These are phyloP conservation scores for Drosophila sulfurigaster DNA, from an alignment of 1,140 invertebrate species.

Conservation along the genomic window DNA sequence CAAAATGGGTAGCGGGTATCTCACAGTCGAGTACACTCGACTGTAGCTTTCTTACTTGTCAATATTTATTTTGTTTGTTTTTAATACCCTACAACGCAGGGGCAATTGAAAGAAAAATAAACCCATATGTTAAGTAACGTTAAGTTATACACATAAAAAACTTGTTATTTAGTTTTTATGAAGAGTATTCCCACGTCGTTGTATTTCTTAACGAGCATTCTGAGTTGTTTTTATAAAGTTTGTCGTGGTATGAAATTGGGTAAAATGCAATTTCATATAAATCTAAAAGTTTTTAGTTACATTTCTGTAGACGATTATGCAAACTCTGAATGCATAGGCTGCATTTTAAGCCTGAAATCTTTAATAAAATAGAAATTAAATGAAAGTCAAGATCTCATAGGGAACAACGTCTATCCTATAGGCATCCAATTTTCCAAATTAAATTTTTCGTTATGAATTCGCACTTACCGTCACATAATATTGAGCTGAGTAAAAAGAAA, in stretches of 20 bases:
- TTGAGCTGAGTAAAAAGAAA: background rate
- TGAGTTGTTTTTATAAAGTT: slow-evolving; percentile 52
- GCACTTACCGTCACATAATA: background rate
- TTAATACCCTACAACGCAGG: background rate
- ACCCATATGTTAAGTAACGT: background rate
- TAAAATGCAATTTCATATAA: slow-evolving; percentile 72
- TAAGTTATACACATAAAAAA: background rate
- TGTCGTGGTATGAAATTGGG: slow-evolving; percentile 55
- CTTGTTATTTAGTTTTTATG: background rate
- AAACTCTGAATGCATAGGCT: slow-evolving; percentile 44
- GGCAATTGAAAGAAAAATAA: too few species aligned
- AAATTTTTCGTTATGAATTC: slow-evolving; percentile 3
- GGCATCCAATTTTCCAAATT: background rate
- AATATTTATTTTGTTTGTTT: slow-evolving; percentile 37
- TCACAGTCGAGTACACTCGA: too few species aligned
- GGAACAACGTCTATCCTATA: background rate
- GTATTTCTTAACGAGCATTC: background rate
- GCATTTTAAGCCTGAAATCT: slow-evolving; percentile 7
- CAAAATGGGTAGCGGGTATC: too few species aligned
- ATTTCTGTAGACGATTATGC: slow-evolving; percentile 43
- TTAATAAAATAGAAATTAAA: background rate
- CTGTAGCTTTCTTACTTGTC: too few species aligned
- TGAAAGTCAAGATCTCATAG: slow-evolving; percentile 6
- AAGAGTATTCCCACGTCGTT: background rate
- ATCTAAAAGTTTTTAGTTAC: slow-evolving; percentile 62